Evolutionary conservation across 2,888 invertebrate species (phyloP).

Genomic region (Euspilapteryx auroguttella): DNA sequence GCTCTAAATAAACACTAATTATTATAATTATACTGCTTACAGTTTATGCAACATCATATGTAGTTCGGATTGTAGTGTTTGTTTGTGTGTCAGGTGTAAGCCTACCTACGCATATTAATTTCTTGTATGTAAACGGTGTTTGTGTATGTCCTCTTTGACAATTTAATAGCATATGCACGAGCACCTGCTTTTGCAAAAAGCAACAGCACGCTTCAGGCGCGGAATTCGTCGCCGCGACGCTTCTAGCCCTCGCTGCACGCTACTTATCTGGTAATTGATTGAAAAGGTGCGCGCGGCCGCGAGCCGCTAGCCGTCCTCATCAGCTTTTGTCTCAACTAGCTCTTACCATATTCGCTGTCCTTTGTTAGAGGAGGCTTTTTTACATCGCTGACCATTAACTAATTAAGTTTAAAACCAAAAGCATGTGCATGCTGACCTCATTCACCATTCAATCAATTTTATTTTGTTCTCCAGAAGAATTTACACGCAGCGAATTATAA

Average conservation of each 20-base stretch:
- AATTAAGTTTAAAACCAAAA: too few species aligned
- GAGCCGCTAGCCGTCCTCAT: slow-evolving; percentile 18
- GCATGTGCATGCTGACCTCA: too few species aligned
- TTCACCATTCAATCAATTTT: too few species aligned
- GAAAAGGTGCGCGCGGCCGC: slow-evolving; percentile 41
- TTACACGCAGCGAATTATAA: too few species aligned
- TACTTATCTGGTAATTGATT: slow-evolving; percentile 56
- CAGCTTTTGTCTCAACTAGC: not conserved
- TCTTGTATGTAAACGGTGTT: slow-evolving; percentile 9
- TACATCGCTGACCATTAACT: slow-evolving; percentile 20
- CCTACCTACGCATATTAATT: not conserved
- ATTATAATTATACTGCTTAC: too few species aligned
- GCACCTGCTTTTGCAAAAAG: slow-evolving; percentile 58
- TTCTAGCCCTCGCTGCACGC: slow-evolving; percentile 40
- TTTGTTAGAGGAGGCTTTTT: slow-evolving; percentile 16
- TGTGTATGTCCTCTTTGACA: slow-evolving; percentile 48
- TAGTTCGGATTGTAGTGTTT: too few species aligned
- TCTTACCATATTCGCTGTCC: not conserved
- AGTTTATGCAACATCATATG: too few species aligned
- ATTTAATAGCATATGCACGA: slow-evolving; percentile 56
- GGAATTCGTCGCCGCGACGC: slow-evolving; percentile 51
- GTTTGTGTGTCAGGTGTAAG: too few species aligned
- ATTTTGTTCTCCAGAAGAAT: too few species aligned
- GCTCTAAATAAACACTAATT: too few species aligned
- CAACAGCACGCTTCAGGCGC: slow-evolving; percentile 52